Base-by-base conservation (phyloP, 2,797 vertebrate genomes). In the Serranus cabrilla region DNA sequence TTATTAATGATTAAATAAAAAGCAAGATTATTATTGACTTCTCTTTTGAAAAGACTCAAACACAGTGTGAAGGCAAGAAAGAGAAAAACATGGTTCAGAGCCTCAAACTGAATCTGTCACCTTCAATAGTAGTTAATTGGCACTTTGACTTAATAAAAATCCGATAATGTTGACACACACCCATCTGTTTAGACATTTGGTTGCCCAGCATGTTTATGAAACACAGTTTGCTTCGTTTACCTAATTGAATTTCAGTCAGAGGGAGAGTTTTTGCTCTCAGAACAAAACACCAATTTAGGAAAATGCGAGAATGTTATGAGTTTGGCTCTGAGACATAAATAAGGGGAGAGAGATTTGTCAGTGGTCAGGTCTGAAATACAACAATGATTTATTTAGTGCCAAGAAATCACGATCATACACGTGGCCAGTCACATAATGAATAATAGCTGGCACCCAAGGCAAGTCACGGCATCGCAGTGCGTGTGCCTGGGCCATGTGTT, bases 351-450 rank as follows among this genome's bases (percentile, higher is more conserved):
- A 74, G 40, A 23, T 52, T 59, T 78, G 54, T 82, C 65, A 42
- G 42, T 47, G 73, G 47, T 58, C 51, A 70, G 43, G 39, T 60
- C 71, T 75, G 40, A 63, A 76, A 80, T 49, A 64, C 51, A 68
- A 55, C 31, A 51, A 63, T 76, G 27, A 84, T 83, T 83, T 77
- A 87, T 87, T 87, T 54, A 56, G 39, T 43, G 68, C 51, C 45
- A 27, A 65, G 59, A 71, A 72, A 61, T 75, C 47, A 47, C 21
- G n/a, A 54, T 67, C 17, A 39, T 21, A 31, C 50, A 63, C 1
- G 14, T 63, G 42, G 52, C 58, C 40, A 27, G 18, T 70, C n/a
- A 69, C 23, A 46, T 13, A 66, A 62, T 82, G 66, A 88, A 76
- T 74, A 72, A 85, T 80, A 71, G 71, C 62, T 59, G 45, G 37